Evolutionary conservation across 2,113 vertebrate species (phyloP), one percentile per base, ranked within the genome.

Genomic region (Danionella cerebrum): DNA sequence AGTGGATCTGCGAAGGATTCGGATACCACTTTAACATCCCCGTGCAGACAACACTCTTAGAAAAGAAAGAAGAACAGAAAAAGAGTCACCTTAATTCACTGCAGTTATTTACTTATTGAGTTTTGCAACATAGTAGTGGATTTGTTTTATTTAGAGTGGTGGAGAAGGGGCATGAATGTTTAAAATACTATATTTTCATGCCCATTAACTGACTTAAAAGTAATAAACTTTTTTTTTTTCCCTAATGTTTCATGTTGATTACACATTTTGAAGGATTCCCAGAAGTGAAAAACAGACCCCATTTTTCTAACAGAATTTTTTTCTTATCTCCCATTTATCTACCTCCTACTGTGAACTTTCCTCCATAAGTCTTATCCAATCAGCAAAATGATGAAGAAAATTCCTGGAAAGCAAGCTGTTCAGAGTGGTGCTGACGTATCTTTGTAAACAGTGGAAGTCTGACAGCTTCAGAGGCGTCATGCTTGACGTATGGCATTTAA

Each of bases 31-130:
- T 90, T 78, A 88, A 84, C 82, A 83, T 77, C 50, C 95, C 96
- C 0, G 95, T 98, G 77, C 96, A 98, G 76, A 98, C 85, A 0
- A 98, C 90, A 64, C 78, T 89, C 95, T 98, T 80, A 31, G 3
- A 35, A 3, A 12, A 48, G 10, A 63, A 4, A 24, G 9, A 44
- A 21, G 16, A 2, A 33, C 9, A 21, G 9, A 42, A 29, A 24
- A 22, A 27, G 7, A 39, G 35, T 60, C 21, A 29, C 4, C 53
- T 33, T 21, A 33, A 6, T 21, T 14, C 27, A 22, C 11, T 21
- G 14, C 11, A 13, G 21, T 29, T 4, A 59, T 42, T 13, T 42
- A 3, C 14, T 18, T 4, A 21, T 45, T 33, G 3, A 31, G 33
- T 6, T n/a, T n/a, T n/a, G n/a, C n/a, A n/a, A n/a, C n/a, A n/a